These are phyloP conservation scores for Dysdera silvatica DNA, from an alignment of 1,140 invertebrate genomes.

Conservation along the genomic window DNA sequence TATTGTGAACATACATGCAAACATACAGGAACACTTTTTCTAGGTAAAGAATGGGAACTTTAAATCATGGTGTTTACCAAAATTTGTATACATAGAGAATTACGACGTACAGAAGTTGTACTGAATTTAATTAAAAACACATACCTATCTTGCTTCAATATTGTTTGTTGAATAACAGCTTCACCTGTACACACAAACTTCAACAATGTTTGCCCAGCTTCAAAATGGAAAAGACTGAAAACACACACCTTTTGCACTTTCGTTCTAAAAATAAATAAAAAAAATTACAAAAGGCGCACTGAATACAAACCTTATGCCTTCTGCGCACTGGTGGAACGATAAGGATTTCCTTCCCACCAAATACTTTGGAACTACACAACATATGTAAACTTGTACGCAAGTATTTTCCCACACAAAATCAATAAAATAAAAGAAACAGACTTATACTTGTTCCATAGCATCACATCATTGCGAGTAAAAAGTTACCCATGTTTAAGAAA, in stretches of 20 bases:
- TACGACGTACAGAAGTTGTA: neutral
- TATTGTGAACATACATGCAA: neutral
- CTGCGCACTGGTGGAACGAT: no score
- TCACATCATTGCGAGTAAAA: no score
- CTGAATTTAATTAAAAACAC: neutral
- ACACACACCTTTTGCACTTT: constrained; percentile 41
- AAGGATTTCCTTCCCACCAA: no score
- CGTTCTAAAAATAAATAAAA: constrained; percentile 26
- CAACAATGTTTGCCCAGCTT: constrained; percentile 42
- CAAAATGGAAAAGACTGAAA: constrained; percentile 42
- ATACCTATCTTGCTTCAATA: constrained; percentile 44
- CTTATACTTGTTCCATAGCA: no score
- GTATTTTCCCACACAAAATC: neutral
- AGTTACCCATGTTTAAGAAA: no score
- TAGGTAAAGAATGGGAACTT: no score
- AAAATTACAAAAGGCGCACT: neutral
- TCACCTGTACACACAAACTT: constrained; percentile 44
- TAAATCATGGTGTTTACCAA: no score
- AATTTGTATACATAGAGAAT: neutral
- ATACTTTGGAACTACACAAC: no score
- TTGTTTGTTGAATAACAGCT: constrained; percentile 40
- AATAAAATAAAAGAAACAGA: no score
- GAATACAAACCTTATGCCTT: no score
- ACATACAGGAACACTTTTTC: no score
- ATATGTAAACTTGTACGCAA: neutral